phyloP scores from a whole-genome alignment of 2,888 invertebrate species.

The Polydrusus pterygomalis region DNA sequence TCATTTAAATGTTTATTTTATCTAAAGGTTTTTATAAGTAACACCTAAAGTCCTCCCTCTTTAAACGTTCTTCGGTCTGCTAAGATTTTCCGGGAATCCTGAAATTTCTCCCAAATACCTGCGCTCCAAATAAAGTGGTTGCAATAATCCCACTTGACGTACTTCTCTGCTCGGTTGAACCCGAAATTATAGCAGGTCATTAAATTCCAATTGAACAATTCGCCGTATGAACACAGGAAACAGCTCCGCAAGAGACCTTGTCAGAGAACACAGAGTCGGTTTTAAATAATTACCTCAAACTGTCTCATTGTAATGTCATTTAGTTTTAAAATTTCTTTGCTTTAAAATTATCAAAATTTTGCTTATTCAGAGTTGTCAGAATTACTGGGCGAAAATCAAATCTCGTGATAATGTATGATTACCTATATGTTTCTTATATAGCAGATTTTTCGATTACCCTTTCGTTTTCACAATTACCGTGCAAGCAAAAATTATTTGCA shows the following conservation, averaged over 20 bases:
- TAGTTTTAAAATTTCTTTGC: not conserved
- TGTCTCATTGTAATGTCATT: not conserved
- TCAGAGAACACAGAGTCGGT: constrained; percentile 33
- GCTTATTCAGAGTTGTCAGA: too few relatives aligned
- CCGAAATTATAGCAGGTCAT: constrained; percentile 61
- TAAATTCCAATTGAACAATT: constrained; percentile 64
- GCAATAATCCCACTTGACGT: constrained; percentile 56
- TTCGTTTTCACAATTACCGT: too few relatives aligned
- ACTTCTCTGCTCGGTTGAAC: constrained; percentile 60
- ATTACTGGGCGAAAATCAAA: too few relatives aligned
- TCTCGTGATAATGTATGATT: too few relatives aligned
- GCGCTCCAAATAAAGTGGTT: constrained; percentile 2
- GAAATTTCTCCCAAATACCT: not conserved
- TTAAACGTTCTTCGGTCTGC: not conserved
- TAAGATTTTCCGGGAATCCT: not conserved
- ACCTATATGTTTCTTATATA: too few relatives aligned
- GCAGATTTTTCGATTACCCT: too few relatives aligned
- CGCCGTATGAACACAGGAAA: constrained; percentile 61
- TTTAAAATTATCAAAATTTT: too few relatives aligned
- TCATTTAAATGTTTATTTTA: too few relatives aligned
- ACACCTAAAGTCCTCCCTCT: too few relatives aligned
- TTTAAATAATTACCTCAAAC: not conserved
- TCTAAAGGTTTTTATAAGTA: too few relatives aligned
- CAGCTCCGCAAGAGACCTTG: constrained; percentile 52
- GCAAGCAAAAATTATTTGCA: too few relatives aligned